phyloP scores from a whole-genome alignment of 2,113 vertebrate genomes.

The Nematolebias whitei region DNA sequence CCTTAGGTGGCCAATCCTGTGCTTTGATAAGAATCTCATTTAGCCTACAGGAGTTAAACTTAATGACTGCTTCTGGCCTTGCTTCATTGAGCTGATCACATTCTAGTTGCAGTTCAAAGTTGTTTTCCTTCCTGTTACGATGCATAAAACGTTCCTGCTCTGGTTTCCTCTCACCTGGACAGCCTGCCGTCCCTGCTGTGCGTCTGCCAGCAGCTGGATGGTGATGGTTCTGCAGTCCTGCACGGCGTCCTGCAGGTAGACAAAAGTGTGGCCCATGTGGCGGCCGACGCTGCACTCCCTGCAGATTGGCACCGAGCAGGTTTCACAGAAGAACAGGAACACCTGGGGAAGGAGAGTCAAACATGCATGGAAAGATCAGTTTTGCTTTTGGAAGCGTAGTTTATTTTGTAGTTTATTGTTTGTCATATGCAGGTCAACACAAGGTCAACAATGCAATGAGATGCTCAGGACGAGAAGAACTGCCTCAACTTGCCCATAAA shows the following conservation, averaged over 20 bases:
- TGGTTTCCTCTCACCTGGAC: constrained; percentile 86
- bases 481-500: too few relatives aligned
- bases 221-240: constrained; percentile 95
- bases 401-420: too few relatives aligned
- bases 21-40: neutral
- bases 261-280: constrained; percentile 93
- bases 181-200: constrained; percentile 95
- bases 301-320: constrained; percentile 95
- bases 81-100: too few relatives aligned
- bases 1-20: neutral
- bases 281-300: constrained; percentile 93
- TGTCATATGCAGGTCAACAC: too few relatives aligned
- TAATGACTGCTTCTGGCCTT: too few relatives aligned
- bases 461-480: too few relatives aligned
- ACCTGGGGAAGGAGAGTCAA: constrained; percentile 78
- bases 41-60: neutral
- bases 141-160: neutral
- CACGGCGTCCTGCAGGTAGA: constrained; percentile 96
- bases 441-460: too few relatives aligned
- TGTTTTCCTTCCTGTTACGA: too few relatives aligned
- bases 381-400: too few relatives aligned
- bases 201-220: constrained; percentile 94
- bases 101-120: too few relatives aligned
- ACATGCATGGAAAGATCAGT: neutral
- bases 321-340: constrained; percentile 96